phyloP scores from a whole-genome alignment of 2,113 vertebrate species.

The Colius striatus region DNA sequence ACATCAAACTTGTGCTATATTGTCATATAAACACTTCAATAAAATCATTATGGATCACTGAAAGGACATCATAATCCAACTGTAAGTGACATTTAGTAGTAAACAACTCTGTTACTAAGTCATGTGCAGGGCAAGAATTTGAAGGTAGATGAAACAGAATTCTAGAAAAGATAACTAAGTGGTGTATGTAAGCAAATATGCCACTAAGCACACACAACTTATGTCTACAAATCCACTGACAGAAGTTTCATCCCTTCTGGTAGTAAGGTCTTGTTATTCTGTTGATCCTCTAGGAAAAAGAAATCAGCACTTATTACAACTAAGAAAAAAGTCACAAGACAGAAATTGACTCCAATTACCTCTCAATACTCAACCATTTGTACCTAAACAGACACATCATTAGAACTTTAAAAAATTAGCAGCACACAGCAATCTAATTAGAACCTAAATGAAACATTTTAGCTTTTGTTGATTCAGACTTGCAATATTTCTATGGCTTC shows the following conservation, averaged over 20 bases:
- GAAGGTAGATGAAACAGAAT: not conserved
- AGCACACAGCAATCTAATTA: not conserved
- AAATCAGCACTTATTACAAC: not conserved
- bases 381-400: not conserved
- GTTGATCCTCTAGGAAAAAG: not conserved
- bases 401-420: not conserved
- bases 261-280: not conserved
- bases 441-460: slow-evolving; percentile 24
- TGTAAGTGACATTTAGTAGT: not conserved
- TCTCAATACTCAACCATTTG: not conserved
- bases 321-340: not conserved
- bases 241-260: not conserved
- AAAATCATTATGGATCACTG: not conserved
- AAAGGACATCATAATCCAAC: not conserved
- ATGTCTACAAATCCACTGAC: not conserved
- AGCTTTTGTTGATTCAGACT: not conserved
- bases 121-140: not conserved
- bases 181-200: not conserved
- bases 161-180: not conserved
- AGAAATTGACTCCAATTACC: not conserved
- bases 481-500: not conserved
- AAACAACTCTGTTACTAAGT: not conserved
- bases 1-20: not conserved
- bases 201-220: not conserved
- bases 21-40: not conserved